Evolutionary conservation across 2,113 vertebrate genomes (phyloP), one percentile per base, ranked within the genome.

Genomic region (Barnardius zonarius): DNA sequence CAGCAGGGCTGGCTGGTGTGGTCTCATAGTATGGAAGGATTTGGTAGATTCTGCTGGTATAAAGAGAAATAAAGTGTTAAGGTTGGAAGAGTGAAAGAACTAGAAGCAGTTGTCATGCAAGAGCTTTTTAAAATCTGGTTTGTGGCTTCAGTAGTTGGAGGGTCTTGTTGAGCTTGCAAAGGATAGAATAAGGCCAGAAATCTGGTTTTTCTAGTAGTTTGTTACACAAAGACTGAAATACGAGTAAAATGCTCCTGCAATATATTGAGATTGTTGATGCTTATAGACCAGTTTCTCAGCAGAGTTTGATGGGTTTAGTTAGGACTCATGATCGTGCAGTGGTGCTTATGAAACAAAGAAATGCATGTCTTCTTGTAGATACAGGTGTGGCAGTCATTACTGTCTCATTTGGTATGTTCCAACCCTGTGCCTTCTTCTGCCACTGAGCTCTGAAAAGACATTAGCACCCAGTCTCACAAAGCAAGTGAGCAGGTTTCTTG

Each of bases 371-470:
- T 6, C 27, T 28, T 57, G 24, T 25, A 63, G 7, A 3, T 23
- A 27, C 9, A 48, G 18, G 30, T 52, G 24, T 48, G 20, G n/a
- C 18, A 20, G 31, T 59, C 25, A 23, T 83, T 74, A 14, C 5
- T 30, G 18, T 48, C 27, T 59, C 17, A 7, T 20, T 59, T 0
- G 0, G 10, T 10, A 7, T 24, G 8, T 49, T 19, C 51, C 31
- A 66, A n/a, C 46, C 39, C 35, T 16, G 14, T 31, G 16, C 46
- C 33, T 6, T 13, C 35, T 44, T 66, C 46, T 44, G 33, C 59
- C 62, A 25, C 46, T 31, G 35, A 39, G 35, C 57, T 85, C 75
- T 41, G 44, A 37, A 54, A 52, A 59, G 5, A 15, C 35, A 6
- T 33, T 8, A 31, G 17, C 5, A 2, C n/a, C 25, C 51, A 44